These are phyloP conservation scores for Drosophila longiperda DNA, from an alignment of 2,888 invertebrate species.

Conservation along the genomic window DNA sequence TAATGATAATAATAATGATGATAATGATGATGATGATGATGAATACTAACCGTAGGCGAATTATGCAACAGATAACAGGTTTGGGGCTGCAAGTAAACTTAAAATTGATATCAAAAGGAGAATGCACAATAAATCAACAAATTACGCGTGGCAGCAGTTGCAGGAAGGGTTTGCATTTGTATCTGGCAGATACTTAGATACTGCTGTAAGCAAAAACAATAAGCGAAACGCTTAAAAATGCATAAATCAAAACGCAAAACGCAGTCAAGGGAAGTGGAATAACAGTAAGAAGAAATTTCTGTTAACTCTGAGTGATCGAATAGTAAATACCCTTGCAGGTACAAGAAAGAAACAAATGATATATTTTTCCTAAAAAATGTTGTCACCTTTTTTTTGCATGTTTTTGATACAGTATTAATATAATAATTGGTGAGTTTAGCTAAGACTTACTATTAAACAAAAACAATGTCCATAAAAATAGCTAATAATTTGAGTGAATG, in stretches of 20 bases:
- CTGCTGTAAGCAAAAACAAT: conserved; percentile 76
- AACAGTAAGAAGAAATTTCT: conserved; percentile 29
- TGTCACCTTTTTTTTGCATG: neutral
- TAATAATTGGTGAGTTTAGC: neutral
- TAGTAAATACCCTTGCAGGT: neutral
- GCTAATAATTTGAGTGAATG: neutral
- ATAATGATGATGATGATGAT: conserved; percentile 66
- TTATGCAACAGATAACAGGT: conserved; percentile 41
- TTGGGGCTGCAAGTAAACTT: conserved; percentile 27
- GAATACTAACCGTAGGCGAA: conserved; percentile 72
- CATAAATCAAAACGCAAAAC: conserved; percentile 79
- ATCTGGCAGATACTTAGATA: conserved; percentile 63
- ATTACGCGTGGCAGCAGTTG: conserved; percentile 60
- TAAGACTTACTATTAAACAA: neutral
- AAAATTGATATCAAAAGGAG: conserved; percentile 44
- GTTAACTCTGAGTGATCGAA: neutral
- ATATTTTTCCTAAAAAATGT: neutral
- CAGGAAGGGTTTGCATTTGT: conserved; percentile 56
- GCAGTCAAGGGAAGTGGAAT: conserved; percentile 66
- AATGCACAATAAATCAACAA: conserved; percentile 75
- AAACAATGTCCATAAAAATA: neutral
- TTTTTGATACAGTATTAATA: neutral
- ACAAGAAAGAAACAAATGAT: neutral
- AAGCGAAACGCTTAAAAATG: conserved; percentile 83
- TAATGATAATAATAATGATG: conserved; percentile 47